Evolutionary conservation across 2,113 vertebrate genomes (phyloP).

Genomic region (Cranoglanis bouderius): DNA sequence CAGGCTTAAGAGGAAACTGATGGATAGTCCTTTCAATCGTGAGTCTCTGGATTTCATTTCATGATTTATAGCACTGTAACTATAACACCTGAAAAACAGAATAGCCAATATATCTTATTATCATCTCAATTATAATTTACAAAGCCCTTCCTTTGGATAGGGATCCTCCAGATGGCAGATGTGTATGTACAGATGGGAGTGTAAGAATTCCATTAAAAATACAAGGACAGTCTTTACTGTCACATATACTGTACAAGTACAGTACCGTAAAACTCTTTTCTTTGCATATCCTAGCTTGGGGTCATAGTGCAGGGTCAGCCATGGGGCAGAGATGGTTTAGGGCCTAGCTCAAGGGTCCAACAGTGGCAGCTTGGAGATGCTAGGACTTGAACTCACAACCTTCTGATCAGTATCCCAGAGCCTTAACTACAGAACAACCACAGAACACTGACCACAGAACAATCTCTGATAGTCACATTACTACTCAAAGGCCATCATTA

Average conservation of each 20-base stretch:
- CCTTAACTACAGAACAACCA: background rate
- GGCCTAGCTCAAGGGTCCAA: background rate
- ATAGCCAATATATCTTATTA: background rate
- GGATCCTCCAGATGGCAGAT: background rate
- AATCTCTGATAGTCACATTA: background rate
- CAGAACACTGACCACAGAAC: background rate
- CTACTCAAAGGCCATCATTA: background rate
- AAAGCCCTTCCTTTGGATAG: background rate
- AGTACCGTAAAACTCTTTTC: background rate
- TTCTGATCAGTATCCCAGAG: too few species aligned
- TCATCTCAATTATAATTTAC: background rate
- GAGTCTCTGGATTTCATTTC: constrained; percentile 30
- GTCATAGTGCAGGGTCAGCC: background rate
- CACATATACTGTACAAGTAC: background rate
- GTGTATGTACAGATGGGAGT: background rate
- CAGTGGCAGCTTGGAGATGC: background rate
- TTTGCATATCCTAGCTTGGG: background rate
- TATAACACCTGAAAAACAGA: background rate
- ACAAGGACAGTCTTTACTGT: background rate
- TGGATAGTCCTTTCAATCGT: constrained; percentile 81
- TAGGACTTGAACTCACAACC: background rate
- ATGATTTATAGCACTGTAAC: background rate
- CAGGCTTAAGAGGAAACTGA: constrained; percentile 73
- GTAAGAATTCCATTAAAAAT: background rate
- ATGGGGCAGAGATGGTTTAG: background rate